Evolutionary conservation across 2,888 invertebrate genomes (phyloP).

Genomic region (Rhamphomyia laevipes): DNA sequence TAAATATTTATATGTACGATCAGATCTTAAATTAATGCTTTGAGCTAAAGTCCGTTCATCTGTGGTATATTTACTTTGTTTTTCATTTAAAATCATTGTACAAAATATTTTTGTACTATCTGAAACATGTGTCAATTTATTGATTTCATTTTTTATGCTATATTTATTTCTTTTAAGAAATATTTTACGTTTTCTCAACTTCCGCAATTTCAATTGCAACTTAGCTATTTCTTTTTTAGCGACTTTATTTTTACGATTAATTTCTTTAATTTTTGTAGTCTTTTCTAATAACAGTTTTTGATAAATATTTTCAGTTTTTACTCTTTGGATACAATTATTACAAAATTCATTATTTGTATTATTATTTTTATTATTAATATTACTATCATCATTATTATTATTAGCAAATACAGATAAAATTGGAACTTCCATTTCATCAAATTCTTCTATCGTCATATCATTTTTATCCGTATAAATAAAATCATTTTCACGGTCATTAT

Average conservation of each 20-base stretch:
- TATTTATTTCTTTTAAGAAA: not conserved
- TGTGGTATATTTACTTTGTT: not conserved
- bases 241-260: too few species aligned
- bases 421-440: too few species aligned
- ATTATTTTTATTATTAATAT: too few species aligned
- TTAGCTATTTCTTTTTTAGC: too few species aligned
- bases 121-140: not conserved
- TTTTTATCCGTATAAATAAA: too few species aligned
- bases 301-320: not conserved
- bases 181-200: not conserved
- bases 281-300: too few species aligned
- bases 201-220: too few species aligned
- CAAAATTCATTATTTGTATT: not conserved
- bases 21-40: slow-evolving; percentile 1
- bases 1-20: not conserved
- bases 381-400: too few species aligned
- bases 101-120: not conserved
- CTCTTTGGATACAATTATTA: slow-evolving; percentile 3
- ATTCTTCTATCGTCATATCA: too few species aligned
- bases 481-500: too few species aligned
- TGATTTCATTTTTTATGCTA: not conserved
- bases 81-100: slow-evolving; percentile 1
- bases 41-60: slow-evolving; percentile 2
- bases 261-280: too few species aligned
- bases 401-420: too few species aligned